A percentile compares a stretch with the other conserved stretches of the same genome.
Evolutionary conservation across 1,140 invertebrate genomes (phyloP).

Genomic region (Sycophaga agraensis): DNA sequence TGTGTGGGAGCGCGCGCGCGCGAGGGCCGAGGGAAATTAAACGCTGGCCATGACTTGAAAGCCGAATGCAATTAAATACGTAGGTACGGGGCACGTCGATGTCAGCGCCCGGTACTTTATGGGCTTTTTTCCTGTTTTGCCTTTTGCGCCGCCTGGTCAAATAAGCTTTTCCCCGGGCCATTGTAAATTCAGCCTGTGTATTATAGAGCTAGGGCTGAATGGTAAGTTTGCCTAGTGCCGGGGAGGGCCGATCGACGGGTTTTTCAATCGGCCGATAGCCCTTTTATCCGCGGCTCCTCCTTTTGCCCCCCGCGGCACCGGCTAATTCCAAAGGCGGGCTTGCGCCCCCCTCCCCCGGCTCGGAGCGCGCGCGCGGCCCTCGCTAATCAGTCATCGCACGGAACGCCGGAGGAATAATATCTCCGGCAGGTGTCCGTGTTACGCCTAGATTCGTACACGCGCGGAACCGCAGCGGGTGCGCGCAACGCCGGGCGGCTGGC

Average conservation of each 20-base stretch:
- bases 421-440: conserved; percentile 1
- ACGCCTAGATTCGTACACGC: conserved; percentile 5
- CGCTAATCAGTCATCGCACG: too few relatives aligned
- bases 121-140: background rate
- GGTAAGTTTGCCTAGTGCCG: too few relatives aligned
- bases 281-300: too few relatives aligned
- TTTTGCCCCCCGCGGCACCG: too few relatives aligned
- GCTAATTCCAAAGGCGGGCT: background rate
- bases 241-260: too few relatives aligned
- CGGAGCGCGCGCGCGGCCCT: background rate
- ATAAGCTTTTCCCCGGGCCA: conserved; percentile 1
- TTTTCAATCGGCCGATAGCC: too few relatives aligned
- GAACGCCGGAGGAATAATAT: too few relatives aligned
- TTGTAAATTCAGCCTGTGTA: background rate
- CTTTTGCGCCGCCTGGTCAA: background rate
- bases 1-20: background rate
- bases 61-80: conserved; percentile 27
- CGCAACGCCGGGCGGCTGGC: background rate
- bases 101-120: conserved; percentile 17
- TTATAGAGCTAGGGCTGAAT: too few relatives aligned
- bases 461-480: too few relatives aligned
- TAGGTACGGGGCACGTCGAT: conserved; percentile 18
- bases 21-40: conserved; percentile 12
- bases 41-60: conserved; percentile 22
- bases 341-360: too few relatives aligned